Evolutionary conservation across 2,797 vertebrate species (phyloP).

Genomic region (Microcaecilia unicolor): DNA sequence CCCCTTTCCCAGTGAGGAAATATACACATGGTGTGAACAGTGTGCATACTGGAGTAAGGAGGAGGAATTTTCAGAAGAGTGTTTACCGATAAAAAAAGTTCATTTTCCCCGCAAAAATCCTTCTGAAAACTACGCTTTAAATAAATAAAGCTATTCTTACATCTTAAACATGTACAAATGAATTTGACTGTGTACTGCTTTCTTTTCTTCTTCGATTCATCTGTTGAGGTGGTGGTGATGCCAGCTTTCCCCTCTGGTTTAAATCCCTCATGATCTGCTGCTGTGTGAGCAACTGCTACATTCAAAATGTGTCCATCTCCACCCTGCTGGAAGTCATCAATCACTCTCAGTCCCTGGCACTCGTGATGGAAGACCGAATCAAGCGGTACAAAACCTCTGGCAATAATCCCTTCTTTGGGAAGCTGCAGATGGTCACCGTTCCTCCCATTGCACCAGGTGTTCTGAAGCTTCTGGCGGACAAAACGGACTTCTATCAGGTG

Average conservation of each 20-base stretch:
- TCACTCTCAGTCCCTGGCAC: conserved; percentile 87
- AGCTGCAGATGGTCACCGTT: conserved; percentile 87
- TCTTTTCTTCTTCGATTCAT: neutral
- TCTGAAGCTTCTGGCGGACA: conserved; percentile 71
- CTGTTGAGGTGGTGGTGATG: conserved; percentile 49
- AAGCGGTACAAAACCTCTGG: conserved; percentile 71
- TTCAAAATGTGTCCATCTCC: conserved; percentile 83
- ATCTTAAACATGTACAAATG: accelerated
- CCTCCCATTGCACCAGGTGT: conserved; percentile 75
- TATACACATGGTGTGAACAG: too few relatives aligned
- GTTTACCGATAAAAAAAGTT: too few relatives aligned
- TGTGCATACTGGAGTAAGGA: too few relatives aligned
- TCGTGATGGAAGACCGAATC: conserved; percentile 90
- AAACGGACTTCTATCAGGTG: conserved; percentile 91
- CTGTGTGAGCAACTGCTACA: conserved; percentile 73
- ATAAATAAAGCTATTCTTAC: too few relatives aligned
- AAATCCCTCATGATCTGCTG: conserved; percentile 87
- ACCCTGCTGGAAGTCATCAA: conserved; percentile 85
- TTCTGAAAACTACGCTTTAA: too few relatives aligned
- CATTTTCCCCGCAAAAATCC: too few relatives aligned
- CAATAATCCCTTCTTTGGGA: conserved; percentile 73
- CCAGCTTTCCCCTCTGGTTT: conserved; percentile 74
- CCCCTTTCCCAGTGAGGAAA: too few relatives aligned
- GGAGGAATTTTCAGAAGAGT: too few relatives aligned
- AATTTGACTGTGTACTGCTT: neutral